Percentiles rank a stretch among this genome's conserved stretches.
phyloP scores from a whole-genome alignment of 2,113 vertebrate species.

The Psephotus haematonotus region DNA sequence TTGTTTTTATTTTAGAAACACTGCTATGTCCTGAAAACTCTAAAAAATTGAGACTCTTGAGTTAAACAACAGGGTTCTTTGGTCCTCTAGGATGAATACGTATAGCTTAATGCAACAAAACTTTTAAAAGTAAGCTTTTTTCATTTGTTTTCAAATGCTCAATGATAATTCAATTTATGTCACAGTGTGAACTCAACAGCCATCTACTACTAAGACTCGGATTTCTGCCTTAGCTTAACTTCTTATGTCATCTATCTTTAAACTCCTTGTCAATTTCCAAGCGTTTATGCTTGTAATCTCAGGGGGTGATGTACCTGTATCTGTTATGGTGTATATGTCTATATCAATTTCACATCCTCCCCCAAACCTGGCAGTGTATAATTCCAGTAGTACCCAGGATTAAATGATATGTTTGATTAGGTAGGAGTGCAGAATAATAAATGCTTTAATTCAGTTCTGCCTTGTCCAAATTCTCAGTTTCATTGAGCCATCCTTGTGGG shows the following conservation, averaged over 20 bases:
- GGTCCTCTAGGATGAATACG: neutral
- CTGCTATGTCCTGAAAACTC: neutral
- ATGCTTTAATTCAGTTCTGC: neutral
- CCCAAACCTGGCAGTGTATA: neutral
- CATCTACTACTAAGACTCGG: neutral
- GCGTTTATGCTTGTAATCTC: neutral
- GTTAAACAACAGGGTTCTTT: neutral
- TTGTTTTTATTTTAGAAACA: neutral
- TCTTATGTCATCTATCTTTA: neutral
- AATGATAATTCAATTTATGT: neutral
- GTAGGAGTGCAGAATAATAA: neutral
- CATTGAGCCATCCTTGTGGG: neutral
- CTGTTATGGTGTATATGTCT: neutral
- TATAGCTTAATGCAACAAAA: neutral
- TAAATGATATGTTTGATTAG: neutral
- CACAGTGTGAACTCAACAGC: neutral
- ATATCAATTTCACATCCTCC: neutral
- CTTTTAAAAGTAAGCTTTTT: neutral
- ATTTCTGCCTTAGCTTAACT: neutral
- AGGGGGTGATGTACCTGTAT: accelerated
- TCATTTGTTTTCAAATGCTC: neutral
- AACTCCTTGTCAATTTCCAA: neutral
- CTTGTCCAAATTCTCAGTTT: neutral
- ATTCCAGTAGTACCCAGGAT: neutral
- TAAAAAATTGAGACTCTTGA: neutral